These are phyloP conservation scores for Crioceris asparagi DNA, from an alignment of 2,888 invertebrate genomes.

Conservation along the genomic window DNA sequence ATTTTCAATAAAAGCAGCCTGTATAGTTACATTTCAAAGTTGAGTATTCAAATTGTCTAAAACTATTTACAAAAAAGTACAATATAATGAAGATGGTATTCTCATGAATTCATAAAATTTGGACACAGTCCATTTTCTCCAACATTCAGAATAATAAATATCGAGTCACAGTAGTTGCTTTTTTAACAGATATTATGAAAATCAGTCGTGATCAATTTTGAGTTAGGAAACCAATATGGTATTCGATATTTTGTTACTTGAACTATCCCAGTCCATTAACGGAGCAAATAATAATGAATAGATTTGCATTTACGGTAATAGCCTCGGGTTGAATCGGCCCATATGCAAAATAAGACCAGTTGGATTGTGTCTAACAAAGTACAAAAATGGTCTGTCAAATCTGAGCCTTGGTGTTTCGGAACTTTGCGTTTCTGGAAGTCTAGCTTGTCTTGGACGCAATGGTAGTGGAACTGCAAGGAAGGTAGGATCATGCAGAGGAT, in stretches of 20 bases:
- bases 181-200: not conserved
- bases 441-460: conserved; percentile 59
- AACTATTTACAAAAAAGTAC: conserved; percentile 10
- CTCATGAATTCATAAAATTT: no score
- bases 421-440: conserved; percentile 42
- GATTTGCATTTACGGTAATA: conserved; percentile 50
- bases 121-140: not conserved
- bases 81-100: conserved; percentile 1
- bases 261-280: no score
- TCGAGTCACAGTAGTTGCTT: not conserved
- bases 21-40: conserved; percentile 12
- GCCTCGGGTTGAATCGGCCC: conserved; percentile 77
- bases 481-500: conserved; percentile 47
- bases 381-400: conserved; percentile 80
- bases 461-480: conserved; percentile 52
- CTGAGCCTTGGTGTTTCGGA: conserved; percentile 59
- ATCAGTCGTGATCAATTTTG: no score
- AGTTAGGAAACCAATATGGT: no score
- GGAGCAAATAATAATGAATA: not conserved
- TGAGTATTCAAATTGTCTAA: conserved; percentile 9
- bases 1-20: conserved; percentile 2
- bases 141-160: not conserved
- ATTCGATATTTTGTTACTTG: no score
- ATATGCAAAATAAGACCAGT: conserved; percentile 83
- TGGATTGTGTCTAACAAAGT: conserved; percentile 81